phyloP scores from a whole-genome alignment of 2,888 invertebrate species.

The Hirudinaria manillensis region DNA sequence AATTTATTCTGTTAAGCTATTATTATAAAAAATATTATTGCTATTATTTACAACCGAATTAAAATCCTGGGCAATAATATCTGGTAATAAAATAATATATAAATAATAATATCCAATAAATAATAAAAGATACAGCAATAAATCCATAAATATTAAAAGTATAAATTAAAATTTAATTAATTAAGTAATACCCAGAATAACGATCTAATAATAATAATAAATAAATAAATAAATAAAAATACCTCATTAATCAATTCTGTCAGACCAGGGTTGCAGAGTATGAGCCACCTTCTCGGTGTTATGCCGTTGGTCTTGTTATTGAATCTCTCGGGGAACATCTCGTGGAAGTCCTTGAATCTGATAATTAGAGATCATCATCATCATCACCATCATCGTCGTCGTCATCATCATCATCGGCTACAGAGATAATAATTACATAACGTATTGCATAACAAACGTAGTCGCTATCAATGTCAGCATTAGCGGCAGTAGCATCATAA shows the following conservation, averaged over 20 bases:
- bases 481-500: neutral
- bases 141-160: neutral
- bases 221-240: neutral
- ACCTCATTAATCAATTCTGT: constrained; percentile 85
- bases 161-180: too few relatives aligned
- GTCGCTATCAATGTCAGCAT: too few relatives aligned
- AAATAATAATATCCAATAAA: neutral
- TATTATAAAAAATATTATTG: too few relatives aligned
- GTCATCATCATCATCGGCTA: neutral
- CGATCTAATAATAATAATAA: too few relatives aligned
- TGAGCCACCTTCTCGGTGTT: constrained; percentile 92
- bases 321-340: constrained; percentile 89
- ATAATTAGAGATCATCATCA: neutral
- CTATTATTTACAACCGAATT: too few relatives aligned
- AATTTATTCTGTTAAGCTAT: too few relatives aligned
- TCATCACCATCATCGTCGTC: neutral
- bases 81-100: neutral
- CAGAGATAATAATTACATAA: too few relatives aligned
- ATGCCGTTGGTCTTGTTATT: constrained; percentile 99
- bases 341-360: constrained; percentile 81
- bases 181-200: too few relatives aligned
- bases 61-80: neutral
- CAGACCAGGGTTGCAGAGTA: constrained; percentile 91
- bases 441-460: too few relatives aligned
- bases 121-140: neutral